A percentile compares a stretch with the other conserved stretches of the same genome.
Conservation (phyloP, 2,797 vertebrate genomes). For the Distichodus sexfasciatus region DNA sequence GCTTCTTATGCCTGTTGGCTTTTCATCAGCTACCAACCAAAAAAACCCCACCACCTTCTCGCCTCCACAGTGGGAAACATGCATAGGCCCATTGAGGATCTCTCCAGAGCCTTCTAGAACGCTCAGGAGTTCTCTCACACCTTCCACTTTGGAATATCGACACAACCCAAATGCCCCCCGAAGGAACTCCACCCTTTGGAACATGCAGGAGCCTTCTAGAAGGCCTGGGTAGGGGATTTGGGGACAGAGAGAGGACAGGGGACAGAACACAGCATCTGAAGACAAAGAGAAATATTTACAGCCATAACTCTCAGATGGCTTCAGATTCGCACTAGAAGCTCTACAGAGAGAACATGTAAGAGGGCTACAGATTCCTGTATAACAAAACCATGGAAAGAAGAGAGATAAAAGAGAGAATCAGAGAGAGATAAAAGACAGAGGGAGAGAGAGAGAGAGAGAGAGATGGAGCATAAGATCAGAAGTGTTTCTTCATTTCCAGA, state of each 20-base stretch:
- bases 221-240: slow-evolving; percentile 29
- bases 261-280: slow-evolving; percentile 32
- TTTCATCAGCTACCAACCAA: slow-evolving; percentile 18
- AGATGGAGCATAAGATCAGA: background rate
- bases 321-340: slow-evolving; percentile 28
- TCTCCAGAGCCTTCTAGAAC: slow-evolving; percentile 30
- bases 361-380: background rate
- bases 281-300: slow-evolving; percentile 47
- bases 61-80: slow-evolving; percentile 34
- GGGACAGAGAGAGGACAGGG: slow-evolving; percentile 33
- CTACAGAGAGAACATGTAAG: background rate
- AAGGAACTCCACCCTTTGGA: slow-evolving; percentile 9
- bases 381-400: background rate
- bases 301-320: slow-evolving; percentile 39
- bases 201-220: slow-evolving; percentile 24
- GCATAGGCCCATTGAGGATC: slow-evolving; percentile 35
- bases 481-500: slow-evolving; percentile 7
- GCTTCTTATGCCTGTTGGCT: slow-evolving; percentile 26
- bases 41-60: slow-evolving; percentile 8
- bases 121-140: background rate
- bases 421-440: slow-evolving; percentile 20
- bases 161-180: background rate
- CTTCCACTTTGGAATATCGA: background rate
- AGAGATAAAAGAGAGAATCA: background rate
- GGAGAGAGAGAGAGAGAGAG: background rate